Conservation (phyloP, 2,888 invertebrate species). For the Pseudolycoriella hygida region DNA sequence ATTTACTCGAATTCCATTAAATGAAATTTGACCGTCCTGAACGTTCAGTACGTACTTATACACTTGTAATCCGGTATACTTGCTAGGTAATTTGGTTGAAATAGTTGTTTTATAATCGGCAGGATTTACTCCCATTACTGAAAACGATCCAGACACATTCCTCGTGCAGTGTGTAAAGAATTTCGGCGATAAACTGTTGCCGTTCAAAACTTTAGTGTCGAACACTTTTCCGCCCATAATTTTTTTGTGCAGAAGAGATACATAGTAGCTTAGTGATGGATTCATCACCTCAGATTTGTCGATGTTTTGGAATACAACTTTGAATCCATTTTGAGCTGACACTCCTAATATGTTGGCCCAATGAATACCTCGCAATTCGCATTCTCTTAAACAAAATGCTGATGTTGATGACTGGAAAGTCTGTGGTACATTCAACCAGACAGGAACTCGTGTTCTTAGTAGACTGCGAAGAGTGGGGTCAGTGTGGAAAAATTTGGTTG, state of each 20-base stretch:
- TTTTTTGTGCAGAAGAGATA: constrained; percentile 57
- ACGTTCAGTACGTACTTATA: constrained; percentile 38
- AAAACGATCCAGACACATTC: constrained; percentile 48
- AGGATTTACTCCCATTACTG: constrained; percentile 51
- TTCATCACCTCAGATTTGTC: constrained; percentile 40
- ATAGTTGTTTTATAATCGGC: constrained; percentile 37
- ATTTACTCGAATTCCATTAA: constrained; percentile 44
- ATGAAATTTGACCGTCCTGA: constrained; percentile 28
- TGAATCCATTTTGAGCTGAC: constrained; percentile 51
- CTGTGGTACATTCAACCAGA: constrained; percentile 20
- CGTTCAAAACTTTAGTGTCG: constrained; percentile 34
- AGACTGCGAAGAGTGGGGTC: constrained; percentile 21
- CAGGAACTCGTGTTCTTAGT: constrained; percentile 19
- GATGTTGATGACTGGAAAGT: neutral
- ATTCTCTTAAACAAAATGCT: constrained; percentile 16
- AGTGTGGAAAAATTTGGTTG: constrained; percentile 18
- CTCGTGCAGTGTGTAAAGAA: constrained; percentile 61
- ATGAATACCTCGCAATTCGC: constrained; percentile 38
- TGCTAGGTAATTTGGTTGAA: constrained; percentile 32
- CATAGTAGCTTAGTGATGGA: constrained; percentile 49
- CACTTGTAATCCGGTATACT: constrained; percentile 34
- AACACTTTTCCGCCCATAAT: constrained; percentile 60
- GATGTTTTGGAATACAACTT: constrained; percentile 52
- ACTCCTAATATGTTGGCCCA: constrained; percentile 60
- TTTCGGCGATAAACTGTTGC: constrained; percentile 28